These are phyloP conservation scores for Danio choprae DNA, from an alignment of 2,797 vertebrate genomes.

Conservation along the genomic window DNA sequence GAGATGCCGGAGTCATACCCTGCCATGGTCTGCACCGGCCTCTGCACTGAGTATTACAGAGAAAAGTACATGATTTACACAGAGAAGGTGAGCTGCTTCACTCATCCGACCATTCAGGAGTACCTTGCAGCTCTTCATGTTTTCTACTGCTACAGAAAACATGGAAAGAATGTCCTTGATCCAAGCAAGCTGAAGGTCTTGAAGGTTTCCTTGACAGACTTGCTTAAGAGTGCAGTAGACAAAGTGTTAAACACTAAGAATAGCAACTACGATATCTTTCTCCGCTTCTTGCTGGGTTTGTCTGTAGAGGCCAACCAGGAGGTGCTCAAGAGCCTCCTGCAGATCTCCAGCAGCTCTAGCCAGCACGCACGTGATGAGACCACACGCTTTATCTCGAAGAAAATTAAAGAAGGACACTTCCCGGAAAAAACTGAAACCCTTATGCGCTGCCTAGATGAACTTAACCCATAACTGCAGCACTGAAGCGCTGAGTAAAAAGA, in stretches of 20 bases:
- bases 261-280: conserved; percentile 71
- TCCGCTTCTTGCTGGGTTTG: conserved; percentile 79
- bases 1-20: conserved; percentile 38
- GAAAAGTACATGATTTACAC: conserved; percentile 62
- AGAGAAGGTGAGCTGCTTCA: conserved; percentile 70
- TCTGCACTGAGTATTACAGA: conserved; percentile 69
- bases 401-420: conserved; percentile 60
- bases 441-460: conserved; percentile 71
- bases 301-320: conserved; percentile 64
- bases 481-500: neutral
- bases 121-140: conserved; percentile 78
- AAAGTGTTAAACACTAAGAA: conserved; percentile 63
- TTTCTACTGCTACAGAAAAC: conserved; percentile 67
- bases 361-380: conserved; percentile 53
- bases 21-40: conserved; percentile 65
- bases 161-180: conserved; percentile 68
- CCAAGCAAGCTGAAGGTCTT: conserved; percentile 59
- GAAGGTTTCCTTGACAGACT: conserved; percentile 47
- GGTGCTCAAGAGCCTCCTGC: conserved; percentile 64
- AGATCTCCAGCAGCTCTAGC: conserved; percentile 35
- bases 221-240: conserved; percentile 71
- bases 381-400: conserved; percentile 67
- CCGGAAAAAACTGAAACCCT: conserved; percentile 64
- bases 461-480: conserved; percentile 48
- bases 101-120: conserved; percentile 80